phyloP scores from a whole-genome alignment of 2,797 vertebrate genomes.

The Acipenser oxyrinchus region DNA sequence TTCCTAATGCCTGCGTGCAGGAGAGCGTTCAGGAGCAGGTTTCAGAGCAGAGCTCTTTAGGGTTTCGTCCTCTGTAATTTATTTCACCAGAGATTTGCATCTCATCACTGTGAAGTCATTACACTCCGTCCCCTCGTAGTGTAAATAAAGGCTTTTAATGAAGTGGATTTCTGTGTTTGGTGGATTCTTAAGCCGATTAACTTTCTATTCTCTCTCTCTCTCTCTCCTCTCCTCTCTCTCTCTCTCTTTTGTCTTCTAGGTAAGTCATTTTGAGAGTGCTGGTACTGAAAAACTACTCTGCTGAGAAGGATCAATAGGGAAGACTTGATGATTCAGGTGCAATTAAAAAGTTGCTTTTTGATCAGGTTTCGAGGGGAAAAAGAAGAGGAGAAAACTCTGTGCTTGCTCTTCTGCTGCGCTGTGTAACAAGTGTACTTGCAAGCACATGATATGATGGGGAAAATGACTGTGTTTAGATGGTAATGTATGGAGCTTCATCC shows the following conservation, averaged over 20 bases:
- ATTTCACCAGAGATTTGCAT: too few relatives aligned
- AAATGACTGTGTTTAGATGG: too few relatives aligned
- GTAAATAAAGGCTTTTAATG: slow-evolving; percentile 10
- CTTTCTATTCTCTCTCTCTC: slow-evolving; percentile 11
- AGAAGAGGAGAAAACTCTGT: too few relatives aligned
- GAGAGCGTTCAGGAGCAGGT: too few relatives aligned
- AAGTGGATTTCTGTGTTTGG: slow-evolving; percentile 5
- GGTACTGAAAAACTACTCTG: slow-evolving; percentile 15
- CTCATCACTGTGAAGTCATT: neutral
- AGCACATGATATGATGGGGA: too few relatives aligned
- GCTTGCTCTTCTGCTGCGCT: too few relatives aligned
- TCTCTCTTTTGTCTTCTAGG: slow-evolving; percentile 42
- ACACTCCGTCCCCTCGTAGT: slow-evolving; percentile 6
- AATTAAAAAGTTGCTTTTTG: too few relatives aligned
- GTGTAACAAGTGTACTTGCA: too few relatives aligned
- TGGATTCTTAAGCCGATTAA: neutral
- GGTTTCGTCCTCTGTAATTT: too few relatives aligned
- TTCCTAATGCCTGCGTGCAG: slow-evolving; percentile 11
- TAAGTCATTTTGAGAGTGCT: slow-evolving; percentile 60
- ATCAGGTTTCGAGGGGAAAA: too few relatives aligned
- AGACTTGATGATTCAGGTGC: neutral
- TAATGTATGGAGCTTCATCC: too few relatives aligned
- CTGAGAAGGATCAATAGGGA: slow-evolving; percentile 12
- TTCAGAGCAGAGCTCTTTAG: too few relatives aligned
- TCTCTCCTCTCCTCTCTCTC: slow-evolving; percentile 21